Conservation (phyloP, 2,797 vertebrate species). For the Galagoides demidoff region DNA sequence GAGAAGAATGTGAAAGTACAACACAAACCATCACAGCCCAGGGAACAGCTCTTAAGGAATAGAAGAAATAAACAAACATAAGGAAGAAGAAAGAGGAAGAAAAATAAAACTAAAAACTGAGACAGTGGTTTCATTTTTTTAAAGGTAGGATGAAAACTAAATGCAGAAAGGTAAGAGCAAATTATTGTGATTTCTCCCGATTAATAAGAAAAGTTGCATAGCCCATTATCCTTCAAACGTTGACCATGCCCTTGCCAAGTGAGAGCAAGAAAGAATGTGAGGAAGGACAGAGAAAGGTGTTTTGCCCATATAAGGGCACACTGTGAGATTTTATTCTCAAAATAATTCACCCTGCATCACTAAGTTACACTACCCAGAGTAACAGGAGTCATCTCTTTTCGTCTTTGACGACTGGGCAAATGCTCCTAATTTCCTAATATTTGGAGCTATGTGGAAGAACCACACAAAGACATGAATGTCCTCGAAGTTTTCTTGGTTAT, state of each 20-base stretch:
- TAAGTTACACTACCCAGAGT: neutral
- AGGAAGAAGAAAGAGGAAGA: neutral
- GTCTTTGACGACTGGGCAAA: neutral
- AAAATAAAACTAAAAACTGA: neutral
- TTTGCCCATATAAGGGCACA: neutral
- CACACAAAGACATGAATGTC: neutral
- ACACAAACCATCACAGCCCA: neutral
- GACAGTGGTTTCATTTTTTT: neutral
- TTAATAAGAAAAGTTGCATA: neutral
- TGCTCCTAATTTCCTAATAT: neutral
- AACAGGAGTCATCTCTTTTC: neutral
- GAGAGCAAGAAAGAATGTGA: neutral
- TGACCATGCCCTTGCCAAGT: neutral
- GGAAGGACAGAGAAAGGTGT: neutral
- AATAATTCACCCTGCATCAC: neutral
- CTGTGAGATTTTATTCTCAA: neutral
- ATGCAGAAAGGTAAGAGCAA: neutral
- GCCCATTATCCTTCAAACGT: neutral
- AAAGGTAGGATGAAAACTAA: conserved; percentile 2
- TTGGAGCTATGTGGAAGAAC: neutral
- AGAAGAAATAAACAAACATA: neutral
- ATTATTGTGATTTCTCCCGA: neutral
- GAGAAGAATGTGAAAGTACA: neutral
- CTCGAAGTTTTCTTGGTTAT: neutral
- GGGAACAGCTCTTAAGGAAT: neutral